phyloP scores from a whole-genome alignment of 1,140 invertebrate genomes.

The Cepaea nemoralis region DNA sequence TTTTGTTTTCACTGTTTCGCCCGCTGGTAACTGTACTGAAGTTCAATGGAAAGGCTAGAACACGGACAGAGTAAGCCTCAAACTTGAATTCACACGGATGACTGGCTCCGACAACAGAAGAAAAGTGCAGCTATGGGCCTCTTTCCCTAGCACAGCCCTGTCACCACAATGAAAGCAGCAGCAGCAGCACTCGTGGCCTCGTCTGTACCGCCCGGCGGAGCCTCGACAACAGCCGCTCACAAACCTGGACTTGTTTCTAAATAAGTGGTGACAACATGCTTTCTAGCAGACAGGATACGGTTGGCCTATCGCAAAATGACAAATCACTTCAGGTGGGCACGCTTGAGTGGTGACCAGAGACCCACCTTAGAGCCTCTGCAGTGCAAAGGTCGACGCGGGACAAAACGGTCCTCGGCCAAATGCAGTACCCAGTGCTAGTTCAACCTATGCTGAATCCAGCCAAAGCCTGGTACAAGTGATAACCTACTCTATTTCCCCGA shows the following conservation, averaged over 20 bases:
- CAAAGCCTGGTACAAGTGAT: too few relatives aligned
- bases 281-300: not conserved
- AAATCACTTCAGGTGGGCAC: not conserved
- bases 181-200: not conserved
- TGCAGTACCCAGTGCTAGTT: not conserved
- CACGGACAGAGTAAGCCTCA: too few relatives aligned
- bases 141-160: not conserved
- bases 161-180: not conserved
- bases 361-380: not conserved
- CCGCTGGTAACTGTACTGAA: too few relatives aligned
- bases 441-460: not conserved
- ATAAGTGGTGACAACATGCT: conserved; percentile 13
- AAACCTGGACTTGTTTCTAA: conserved; percentile 4
- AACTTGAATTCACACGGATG: too few relatives aligned
- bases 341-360: conserved; percentile 18
- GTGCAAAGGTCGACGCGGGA: not conserved
- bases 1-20: too few relatives aligned
- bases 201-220: not conserved
- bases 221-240: not conserved
- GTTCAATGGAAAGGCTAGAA: too few relatives aligned
- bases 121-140: not conserved
- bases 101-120: not conserved
- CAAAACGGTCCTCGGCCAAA: not conserved
- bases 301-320: not conserved
- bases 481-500: too few relatives aligned